Base-by-base conservation (phyloP, 1,140 invertebrate species). In the Chironomus striatipennis region DNA sequence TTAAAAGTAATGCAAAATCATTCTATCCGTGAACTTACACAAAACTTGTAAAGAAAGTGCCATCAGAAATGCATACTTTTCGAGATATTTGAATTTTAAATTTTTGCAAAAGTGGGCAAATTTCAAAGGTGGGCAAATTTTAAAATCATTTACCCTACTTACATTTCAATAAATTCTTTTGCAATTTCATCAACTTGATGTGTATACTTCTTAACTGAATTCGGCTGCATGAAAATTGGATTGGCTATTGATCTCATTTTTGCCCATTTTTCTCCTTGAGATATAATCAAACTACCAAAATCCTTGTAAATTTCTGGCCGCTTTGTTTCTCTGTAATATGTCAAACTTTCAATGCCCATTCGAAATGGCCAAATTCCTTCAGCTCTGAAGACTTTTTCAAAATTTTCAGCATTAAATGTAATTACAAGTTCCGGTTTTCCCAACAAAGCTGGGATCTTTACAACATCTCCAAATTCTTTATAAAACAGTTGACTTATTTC, bases 121-220 rank as follows among this genome's bases (percentile, higher is more conserved):
- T n/a, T n/a, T n/a, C n/a, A n/a, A n/a, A n/a, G n/a, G n/a, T n/a
- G n/a, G n/a, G n/a, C n/a, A n/a, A n/a, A n/a, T n/a, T n/a, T n/a
- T n/a, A n/a, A n/a, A n/a, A n/a, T n/a, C n/a, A n/a, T n/a, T n/a
- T n/a, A n/a, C n/a, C n/a, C n/a, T n/a, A n/a, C 43, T 4, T 47
- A 47, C 43, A 47, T 47, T 47, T 47, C 3, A 74, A 57, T 57
- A 7, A 81, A 81, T 74, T 81, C 79, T 17, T 74, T 34, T 34
- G 84, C 83, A 0, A 86, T 83, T 74, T 83, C 79, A 4, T 83
- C 82, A 73, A 86, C 78, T 47, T 79, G 80, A 43, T 77, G 77
- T 10, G 77, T 78, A 73, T 86, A 85, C 0, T 84, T 24, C 75
- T 82, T 80, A 2, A 85, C 82, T 34, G 80, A 85, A 75, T 84